A percentile compares a stretch with the other conserved stretches of the same genome.
phyloP scores from a whole-genome alignment of 2,888 invertebrate genomes.

The Polydrusus cervinus region DNA sequence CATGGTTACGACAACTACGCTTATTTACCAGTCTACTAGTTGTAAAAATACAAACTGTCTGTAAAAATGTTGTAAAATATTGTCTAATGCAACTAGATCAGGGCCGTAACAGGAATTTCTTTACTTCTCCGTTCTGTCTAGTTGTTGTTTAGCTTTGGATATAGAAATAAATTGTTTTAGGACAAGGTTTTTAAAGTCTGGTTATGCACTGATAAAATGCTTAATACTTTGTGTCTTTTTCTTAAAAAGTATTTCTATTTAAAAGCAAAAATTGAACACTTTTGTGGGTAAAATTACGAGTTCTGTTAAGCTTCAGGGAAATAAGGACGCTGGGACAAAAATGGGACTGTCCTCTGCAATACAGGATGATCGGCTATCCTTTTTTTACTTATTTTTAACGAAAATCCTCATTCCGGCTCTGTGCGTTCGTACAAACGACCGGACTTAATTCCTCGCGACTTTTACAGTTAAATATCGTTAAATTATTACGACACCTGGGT shows the following conservation, averaged over 20 bases:
- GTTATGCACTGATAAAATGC: too few relatives aligned
- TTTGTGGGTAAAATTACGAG: too few relatives aligned
- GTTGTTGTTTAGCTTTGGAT: neutral
- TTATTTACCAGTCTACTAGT: constrained; percentile 49
- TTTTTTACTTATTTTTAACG: too few relatives aligned
- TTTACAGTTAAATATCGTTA: constrained; percentile 52
- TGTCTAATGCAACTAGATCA: constrained; percentile 50
- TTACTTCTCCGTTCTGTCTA: neutral
- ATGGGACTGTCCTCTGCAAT: too few relatives aligned
- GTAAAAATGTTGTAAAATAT: constrained; percentile 52
- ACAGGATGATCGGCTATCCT: too few relatives aligned
- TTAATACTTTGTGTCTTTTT: too few relatives aligned
- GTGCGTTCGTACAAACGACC: constrained; percentile 37
- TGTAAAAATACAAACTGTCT: constrained; percentile 50
- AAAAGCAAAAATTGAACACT: too few relatives aligned
- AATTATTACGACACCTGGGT: constrained; percentile 40
- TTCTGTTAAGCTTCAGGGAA: too few relatives aligned
- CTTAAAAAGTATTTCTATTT: too few relatives aligned
- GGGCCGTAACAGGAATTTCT: constrained; percentile 15
- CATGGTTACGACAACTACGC: constrained; percentile 45
- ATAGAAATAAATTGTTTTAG: neutral
- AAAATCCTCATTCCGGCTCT: constrained; percentile 12
- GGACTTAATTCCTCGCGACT: constrained; percentile 28
- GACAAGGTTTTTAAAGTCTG: too few relatives aligned
- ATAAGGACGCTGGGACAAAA: too few relatives aligned